Percentiles rank a stretch among this genome's conserved stretches.
Evolutionary conservation across 2,797 vertebrate species (phyloP).

Genomic region (Bradypus variegatus): DNA sequence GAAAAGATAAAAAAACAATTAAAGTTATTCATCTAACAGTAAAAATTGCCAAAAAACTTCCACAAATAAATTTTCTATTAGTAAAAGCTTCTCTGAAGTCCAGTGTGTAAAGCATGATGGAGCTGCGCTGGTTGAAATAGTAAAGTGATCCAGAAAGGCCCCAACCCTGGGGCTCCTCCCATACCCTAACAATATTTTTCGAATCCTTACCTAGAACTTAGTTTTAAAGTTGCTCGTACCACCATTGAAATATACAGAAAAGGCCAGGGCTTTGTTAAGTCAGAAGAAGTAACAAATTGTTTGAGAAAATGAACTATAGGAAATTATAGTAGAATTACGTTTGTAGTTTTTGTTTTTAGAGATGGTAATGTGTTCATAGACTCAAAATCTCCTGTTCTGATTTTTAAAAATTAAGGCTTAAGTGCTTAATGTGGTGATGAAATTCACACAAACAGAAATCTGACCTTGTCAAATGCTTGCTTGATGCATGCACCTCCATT

Average conservation of each 20-base stretch:
- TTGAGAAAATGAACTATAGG: neutral
- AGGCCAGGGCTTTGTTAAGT: neutral
- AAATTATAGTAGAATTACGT: neutral
- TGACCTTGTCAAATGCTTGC: conserved; percentile 98
- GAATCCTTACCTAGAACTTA: neutral
- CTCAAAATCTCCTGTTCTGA: neutral
- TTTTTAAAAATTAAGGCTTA: neutral
- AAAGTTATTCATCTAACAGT: neutral
- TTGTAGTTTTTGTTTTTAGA: neutral
- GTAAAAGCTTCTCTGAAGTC: neutral
- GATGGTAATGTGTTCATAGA: neutral
- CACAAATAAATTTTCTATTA: neutral
- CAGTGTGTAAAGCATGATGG: fast-evolving
- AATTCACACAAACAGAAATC: conserved; percentile 25
- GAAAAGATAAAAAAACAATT: neutral
- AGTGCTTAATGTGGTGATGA: neutral
- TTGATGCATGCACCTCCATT: conserved; percentile 97
- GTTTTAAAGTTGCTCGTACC: neutral
- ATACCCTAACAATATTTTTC: neutral
- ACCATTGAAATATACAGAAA: no score
- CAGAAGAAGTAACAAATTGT: neutral
- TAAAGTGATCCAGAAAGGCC: no score
- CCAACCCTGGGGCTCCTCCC: fast-evolving
- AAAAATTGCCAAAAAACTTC: neutral
- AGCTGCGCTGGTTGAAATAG: neutral